phyloP scores from a whole-genome alignment of 2,888 invertebrate genomes.

The Campaea margaritaria region DNA sequence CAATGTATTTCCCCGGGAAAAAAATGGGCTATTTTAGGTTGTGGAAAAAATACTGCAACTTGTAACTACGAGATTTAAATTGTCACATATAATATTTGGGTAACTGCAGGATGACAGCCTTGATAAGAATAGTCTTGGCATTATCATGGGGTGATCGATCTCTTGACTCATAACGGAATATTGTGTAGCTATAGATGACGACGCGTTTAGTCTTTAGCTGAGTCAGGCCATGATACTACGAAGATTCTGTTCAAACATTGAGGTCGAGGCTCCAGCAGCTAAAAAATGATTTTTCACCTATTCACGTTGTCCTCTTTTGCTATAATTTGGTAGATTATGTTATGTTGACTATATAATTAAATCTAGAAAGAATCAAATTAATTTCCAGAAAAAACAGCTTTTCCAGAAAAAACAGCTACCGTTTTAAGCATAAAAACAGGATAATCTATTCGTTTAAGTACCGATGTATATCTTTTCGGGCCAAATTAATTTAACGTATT shows the following conservation, averaged over 20 bases:
- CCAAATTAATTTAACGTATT: too few relatives aligned
- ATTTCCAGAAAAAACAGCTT: too few relatives aligned
- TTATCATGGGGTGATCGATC: conserved; percentile 18
- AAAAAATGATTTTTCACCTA: neutral
- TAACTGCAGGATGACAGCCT: conserved; percentile 13
- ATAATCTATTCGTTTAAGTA: too few relatives aligned
- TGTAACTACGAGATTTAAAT: too few relatives aligned
- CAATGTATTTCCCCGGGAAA: too few relatives aligned
- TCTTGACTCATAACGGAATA: conserved; percentile 17
- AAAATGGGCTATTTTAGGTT: neutral
- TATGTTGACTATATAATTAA: too few relatives aligned
- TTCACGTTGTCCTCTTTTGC: too few relatives aligned
- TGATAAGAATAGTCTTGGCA: conserved; percentile 19
- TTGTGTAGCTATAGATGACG: conserved; percentile 6
- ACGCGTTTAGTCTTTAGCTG: conserved; percentile 9
- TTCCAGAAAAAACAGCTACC: too few relatives aligned
- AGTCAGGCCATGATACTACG: conserved; percentile 1
- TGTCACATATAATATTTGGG: neutral
- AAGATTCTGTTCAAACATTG: neutral
- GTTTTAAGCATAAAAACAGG: too few relatives aligned
- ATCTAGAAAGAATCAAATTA: too few relatives aligned
- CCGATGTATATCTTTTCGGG: too few relatives aligned
- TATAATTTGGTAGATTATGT: too few relatives aligned
- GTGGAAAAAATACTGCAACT: neutral
- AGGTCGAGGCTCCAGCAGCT: neutral